These are phyloP conservation scores for Xestia c-nigrum DNA, from an alignment of 2,888 invertebrate species.

Conservation along the genomic window DNA sequence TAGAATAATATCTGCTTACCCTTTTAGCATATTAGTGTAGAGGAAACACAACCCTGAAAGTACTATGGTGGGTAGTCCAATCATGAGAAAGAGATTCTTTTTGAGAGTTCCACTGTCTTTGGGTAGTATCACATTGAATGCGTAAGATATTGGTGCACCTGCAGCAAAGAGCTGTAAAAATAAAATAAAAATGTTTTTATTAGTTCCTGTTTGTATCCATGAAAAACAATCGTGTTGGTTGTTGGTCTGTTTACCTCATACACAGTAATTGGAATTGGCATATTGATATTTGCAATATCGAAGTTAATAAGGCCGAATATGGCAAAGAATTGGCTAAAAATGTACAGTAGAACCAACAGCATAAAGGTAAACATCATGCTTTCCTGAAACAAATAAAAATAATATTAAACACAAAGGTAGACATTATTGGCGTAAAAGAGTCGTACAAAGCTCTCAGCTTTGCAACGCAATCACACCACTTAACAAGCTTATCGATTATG, in stretches of 20 bases:
- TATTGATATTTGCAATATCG: constrained; percentile 86
- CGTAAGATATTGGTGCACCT: constrained; percentile 87
- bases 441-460: not conserved
- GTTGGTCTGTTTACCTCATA: constrained; percentile 80
- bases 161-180: constrained; percentile 84
- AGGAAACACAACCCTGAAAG: constrained; percentile 84
- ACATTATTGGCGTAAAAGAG: not conserved
- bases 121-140: constrained; percentile 82
- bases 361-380: constrained; percentile 88
- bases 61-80: constrained; percentile 81
- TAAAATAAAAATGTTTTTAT: constrained; percentile 3
- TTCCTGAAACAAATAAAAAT: constrained; percentile 78
- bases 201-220: not conserved
- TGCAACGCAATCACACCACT: constrained; percentile 11
- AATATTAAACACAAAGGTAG: not conserved
- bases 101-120: constrained; percentile 79
- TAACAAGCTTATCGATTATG: constrained; percentile 16
- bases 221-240: not conserved
- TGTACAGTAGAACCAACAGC: constrained; percentile 83
- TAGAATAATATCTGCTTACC: constrained; percentile 72
- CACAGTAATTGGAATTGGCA: constrained; percentile 85
- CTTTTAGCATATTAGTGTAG: constrained; percentile 87
- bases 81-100: constrained; percentile 81
- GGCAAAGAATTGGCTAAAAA: constrained; percentile 88
- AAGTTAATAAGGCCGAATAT: constrained; percentile 87